A percentile compares a stretch with the other conserved stretches of the same genome.
These are phyloP conservation scores for Teleogryllus oceanicus DNA, from an alignment of 2,888 invertebrate genomes.

Conservation along the genomic window DNA sequence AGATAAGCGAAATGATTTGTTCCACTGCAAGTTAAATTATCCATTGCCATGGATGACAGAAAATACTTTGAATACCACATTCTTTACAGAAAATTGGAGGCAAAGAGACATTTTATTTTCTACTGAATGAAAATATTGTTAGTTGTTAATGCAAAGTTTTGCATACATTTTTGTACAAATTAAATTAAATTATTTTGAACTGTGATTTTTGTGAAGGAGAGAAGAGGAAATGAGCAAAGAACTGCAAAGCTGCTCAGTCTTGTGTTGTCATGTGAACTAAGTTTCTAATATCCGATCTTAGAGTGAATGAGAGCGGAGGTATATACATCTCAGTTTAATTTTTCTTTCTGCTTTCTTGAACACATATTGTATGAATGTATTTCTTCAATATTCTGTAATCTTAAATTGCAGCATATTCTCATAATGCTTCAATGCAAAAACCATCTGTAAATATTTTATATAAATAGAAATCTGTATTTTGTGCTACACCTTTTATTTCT, in stretches of 20 bases:
- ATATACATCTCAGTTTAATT: not conserved
- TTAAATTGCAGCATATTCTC: not conserved
- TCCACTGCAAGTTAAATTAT: not conserved
- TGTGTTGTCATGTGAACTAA: not conserved
- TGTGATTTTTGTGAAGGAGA: not conserved
- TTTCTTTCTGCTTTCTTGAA: not conserved
- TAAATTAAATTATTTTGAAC: not conserved
- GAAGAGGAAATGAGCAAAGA: no score
- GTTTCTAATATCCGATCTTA: not conserved
- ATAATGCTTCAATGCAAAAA: not conserved
- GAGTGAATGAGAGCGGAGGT: not conserved
- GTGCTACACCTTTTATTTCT: not conserved
- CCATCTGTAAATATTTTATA: slow-evolving; percentile 6
- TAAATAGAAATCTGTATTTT: slow-evolving; percentile 4
- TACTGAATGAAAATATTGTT: slow-evolving; percentile 6
- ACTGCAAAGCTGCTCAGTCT: no score
- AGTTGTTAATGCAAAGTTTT: not conserved
- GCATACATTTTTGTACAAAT: slow-evolving; percentile 7
- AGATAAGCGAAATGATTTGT: not conserved
- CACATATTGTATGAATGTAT: not conserved
- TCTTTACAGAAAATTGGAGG: not conserved
- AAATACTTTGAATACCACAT: not conserved
- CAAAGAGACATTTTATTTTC: not conserved
- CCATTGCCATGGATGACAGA: not conserved
- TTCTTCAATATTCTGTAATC: not conserved